phyloP scores from a whole-genome alignment of 1,140 invertebrate genomes.

The Atta cephalotes region DNA sequence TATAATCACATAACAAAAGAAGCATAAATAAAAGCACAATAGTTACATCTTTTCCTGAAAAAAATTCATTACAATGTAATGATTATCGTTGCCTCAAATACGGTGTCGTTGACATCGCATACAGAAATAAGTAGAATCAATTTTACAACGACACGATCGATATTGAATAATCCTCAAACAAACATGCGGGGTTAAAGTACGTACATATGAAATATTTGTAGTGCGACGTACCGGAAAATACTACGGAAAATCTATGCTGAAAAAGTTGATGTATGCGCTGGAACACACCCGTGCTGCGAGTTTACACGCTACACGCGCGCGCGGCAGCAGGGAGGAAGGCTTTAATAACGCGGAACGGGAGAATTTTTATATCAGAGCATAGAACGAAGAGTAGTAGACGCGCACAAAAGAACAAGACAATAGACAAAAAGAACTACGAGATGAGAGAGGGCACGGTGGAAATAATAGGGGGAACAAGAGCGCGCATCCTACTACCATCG shows the following conservation, averaged over 20 bases:
- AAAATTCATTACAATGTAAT: neutral
- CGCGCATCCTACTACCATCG: slow-evolving; percentile 31
- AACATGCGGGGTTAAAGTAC: slow-evolving; percentile 50
- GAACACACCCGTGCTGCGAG: slow-evolving; percentile 30
- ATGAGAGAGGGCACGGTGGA: slow-evolving; percentile 44
- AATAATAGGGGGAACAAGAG: slow-evolving; percentile 57
- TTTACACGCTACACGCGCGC: slow-evolving; percentile 47
- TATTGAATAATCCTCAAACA: slow-evolving; percentile 58
- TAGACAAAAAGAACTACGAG: slow-evolving; percentile 57
- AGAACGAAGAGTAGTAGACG: slow-evolving; percentile 32
- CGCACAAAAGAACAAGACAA: slow-evolving; percentile 63
- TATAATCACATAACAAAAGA: neutral
- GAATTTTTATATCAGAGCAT: slow-evolving; percentile 56
- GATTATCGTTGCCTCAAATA: slow-evolving; percentile 23
- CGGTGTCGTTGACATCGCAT: slow-evolving; percentile 4
- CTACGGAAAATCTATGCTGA: slow-evolving; percentile 44
- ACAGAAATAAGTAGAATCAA: slow-evolving; percentile 37
- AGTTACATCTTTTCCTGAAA: neutral
- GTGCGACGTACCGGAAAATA: slow-evolving; percentile 43
- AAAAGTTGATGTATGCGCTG: slow-evolving; percentile 58
- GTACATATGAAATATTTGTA: slow-evolving; percentile 59
- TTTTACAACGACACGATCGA: slow-evolving; percentile 47
- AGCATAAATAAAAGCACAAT: neutral
- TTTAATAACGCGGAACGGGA: slow-evolving; percentile 28
- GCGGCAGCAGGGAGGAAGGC: neutral